Evolutionary conservation across 2,113 vertebrate species (phyloP).

Genomic region (Salvelinus namaycush): DNA sequence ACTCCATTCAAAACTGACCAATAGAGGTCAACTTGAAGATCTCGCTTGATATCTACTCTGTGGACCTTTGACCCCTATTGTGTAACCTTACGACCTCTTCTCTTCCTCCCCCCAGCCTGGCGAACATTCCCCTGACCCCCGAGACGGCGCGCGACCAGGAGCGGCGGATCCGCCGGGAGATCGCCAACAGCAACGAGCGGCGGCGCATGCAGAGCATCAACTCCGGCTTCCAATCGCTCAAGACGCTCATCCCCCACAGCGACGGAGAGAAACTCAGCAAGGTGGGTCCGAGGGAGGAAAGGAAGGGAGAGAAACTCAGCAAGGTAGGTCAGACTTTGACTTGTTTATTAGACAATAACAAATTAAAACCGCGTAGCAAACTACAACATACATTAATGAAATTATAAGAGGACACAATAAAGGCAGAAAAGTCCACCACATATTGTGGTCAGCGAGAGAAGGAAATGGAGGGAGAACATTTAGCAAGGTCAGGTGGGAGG

Average conservation of each 20-base stretch:
- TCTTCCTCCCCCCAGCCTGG: conserved; percentile 77
- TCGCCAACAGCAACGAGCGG: conserved; percentile 97
- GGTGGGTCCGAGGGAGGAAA: conserved; percentile 53
- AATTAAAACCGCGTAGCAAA: no score
- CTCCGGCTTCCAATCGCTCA: conserved; percentile 96
- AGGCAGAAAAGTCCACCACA: no score
- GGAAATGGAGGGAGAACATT: no score
- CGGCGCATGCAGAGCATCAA: conserved; percentile 99
- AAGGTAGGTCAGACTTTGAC: not conserved
- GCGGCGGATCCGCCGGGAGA: conserved; percentile 93
- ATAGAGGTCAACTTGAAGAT: not conserved
- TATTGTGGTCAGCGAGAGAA: no score
- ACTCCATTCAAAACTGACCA: not conserved
- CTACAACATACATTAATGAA: no score
- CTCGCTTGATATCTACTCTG: not conserved
- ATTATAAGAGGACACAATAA: no score
- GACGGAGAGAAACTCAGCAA: conserved; percentile 96
- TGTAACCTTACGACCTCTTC: no score
- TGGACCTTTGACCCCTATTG: not conserved
- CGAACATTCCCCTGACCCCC: conserved; percentile 95
- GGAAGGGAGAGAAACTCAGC: not conserved
- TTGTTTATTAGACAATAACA: no score
- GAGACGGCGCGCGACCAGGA: conserved; percentile 98
- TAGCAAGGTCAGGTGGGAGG: no score
- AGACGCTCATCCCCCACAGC: conserved; percentile 97